Evolutionary conservation across 2,888 invertebrate genomes (phyloP).

Genomic region (Xylocampa areola): DNA sequence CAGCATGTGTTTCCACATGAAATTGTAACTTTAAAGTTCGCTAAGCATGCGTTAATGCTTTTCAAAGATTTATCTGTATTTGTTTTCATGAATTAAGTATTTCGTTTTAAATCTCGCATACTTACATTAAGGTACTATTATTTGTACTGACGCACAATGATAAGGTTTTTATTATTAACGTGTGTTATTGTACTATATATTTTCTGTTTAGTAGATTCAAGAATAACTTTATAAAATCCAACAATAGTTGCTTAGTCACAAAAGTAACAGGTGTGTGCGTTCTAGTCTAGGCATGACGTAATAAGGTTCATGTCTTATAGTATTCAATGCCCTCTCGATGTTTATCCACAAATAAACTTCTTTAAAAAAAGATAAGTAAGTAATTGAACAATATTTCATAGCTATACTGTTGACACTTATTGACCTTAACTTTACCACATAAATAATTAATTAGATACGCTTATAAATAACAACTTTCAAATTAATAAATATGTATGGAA

Average conservation of each 20-base stretch:
- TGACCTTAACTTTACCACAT: constrained; percentile 19
- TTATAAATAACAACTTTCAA: constrained; percentile 26
- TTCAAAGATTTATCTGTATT: no score
- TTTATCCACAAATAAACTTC: constrained; percentile 15
- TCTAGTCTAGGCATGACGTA: constrained; percentile 26
- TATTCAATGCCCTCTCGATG: constrained; percentile 18
- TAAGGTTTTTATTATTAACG: no score
- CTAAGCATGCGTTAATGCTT: no score
- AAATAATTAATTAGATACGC: constrained; percentile 25
- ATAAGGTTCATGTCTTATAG: constrained; percentile 29
- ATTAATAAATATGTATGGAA: constrained; percentile 10
- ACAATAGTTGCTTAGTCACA: constrained; percentile 22
- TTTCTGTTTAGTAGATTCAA: neutral
- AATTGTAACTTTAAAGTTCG: no score
- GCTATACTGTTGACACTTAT: constrained; percentile 15
- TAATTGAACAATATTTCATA: constrained; percentile 22
- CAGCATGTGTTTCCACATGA: no score
- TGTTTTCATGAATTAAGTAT: no score
- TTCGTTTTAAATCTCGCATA: no score
- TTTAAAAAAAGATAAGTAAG: constrained; percentile 13
- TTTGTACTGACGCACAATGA: no score
- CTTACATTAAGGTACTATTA: no score
- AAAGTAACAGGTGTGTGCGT: constrained; percentile 42
- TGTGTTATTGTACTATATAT: no score
- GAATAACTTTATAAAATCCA: constrained; percentile 2